phyloP scores from a whole-genome alignment of 2,113 vertebrate genomes.

The Poicephalus gulielmi region DNA sequence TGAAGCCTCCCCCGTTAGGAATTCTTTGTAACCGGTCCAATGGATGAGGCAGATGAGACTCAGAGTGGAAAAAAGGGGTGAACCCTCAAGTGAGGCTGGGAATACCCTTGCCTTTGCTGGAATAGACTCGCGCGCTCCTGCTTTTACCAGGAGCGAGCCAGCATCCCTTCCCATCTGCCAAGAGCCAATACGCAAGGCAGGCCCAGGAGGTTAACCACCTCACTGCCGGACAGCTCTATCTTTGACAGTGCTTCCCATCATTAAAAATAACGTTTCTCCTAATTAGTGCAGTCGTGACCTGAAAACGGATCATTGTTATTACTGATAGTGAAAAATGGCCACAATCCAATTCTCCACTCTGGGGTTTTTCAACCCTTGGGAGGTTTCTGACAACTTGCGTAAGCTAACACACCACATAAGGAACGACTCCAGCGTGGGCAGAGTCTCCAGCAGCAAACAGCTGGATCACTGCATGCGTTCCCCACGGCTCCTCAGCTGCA shows the following conservation, averaged over 20 bases:
- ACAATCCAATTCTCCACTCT: rapidly evolving
- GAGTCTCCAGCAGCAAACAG: background rate
- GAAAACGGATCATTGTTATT: background rate
- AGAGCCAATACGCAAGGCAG: background rate
- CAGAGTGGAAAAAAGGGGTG: background rate
- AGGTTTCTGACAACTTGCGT: background rate
- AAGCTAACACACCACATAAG: background rate
- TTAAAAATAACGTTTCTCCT: rapidly evolving
- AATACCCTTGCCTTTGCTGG: conserved; percentile 39
- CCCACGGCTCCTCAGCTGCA: rapidly evolving
- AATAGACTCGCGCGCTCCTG: background rate
- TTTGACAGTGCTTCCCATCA: rapidly evolving
- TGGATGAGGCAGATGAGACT: background rate
- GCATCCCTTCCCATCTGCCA: background rate
- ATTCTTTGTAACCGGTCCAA: background rate
- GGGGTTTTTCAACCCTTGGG: background rate
- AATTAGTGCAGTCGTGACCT: rapidly evolving
- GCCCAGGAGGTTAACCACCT: background rate
- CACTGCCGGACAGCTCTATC: background rate
- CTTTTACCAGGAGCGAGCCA: background rate
- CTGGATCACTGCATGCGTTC: background rate
- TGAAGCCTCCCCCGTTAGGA: background rate
- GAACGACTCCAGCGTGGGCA: background rate
- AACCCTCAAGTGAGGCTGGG: background rate
- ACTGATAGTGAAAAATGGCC: background rate